A percentile compares a stretch with the other conserved stretches of the same genome.
Conservation (phyloP, 2,113 vertebrate species). For the Empidonax traillii region DNA sequence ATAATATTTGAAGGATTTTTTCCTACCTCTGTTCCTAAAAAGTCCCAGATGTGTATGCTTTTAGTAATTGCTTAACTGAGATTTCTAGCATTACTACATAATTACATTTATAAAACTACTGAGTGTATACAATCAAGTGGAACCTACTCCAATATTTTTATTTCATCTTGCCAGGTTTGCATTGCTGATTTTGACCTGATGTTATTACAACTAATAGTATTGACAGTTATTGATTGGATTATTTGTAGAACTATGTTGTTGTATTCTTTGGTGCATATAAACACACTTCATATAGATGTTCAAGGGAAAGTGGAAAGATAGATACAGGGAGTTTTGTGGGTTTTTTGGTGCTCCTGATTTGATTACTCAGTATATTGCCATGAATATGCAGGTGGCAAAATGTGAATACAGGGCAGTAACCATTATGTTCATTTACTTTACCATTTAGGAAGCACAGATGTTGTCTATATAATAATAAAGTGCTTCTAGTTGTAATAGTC, state of each 20-base stretch:
- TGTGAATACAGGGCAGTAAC: constrained; percentile 50
- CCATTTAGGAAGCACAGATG: constrained; percentile 70
- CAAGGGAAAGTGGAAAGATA: neutral
- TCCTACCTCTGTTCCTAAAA: neutral
- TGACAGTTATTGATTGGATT: neutral
- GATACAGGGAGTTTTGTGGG: neutral
- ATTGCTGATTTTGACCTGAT: neutral
- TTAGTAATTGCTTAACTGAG: neutral
- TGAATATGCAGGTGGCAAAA: constrained; percentile 55
- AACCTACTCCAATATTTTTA: neutral
- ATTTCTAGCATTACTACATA: neutral
- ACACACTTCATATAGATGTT: neutral
- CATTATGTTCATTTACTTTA: constrained; percentile 67
- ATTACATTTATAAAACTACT: neutral
- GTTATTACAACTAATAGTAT: neutral
- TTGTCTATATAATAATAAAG: constrained; percentile 62
- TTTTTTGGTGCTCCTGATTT: neutral
- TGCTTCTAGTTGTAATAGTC: constrained; percentile 43
- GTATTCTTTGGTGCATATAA: neutral
- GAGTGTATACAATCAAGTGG: neutral
- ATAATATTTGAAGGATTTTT: neutral
- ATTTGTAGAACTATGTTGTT: neutral
- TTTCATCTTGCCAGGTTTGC: neutral
- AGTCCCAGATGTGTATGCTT: neutral
- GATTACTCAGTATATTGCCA: neutral